These are phyloP conservation scores for Macrophya annulata DNA, from an alignment of 2,888 invertebrate genomes.

Conservation along the genomic window DNA sequence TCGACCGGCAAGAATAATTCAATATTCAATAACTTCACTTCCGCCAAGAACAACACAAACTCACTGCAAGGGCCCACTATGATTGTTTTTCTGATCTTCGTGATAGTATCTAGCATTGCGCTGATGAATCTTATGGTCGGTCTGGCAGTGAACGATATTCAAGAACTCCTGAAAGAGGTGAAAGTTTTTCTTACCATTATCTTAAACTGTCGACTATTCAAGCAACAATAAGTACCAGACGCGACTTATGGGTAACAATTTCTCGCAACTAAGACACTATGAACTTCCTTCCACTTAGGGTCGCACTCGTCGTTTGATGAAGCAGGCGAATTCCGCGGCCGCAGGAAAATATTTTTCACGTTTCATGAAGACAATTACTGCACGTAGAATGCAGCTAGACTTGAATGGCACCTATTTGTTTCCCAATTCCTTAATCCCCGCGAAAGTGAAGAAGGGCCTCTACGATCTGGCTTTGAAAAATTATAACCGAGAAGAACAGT, in stretches of 20 bases:
- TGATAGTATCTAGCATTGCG: conserved; percentile 81
- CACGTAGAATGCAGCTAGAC: no score
- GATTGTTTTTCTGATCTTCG: conserved; percentile 81
- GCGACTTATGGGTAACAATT: not conserved
- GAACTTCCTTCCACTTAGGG: not conserved
- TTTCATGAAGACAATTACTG: no score
- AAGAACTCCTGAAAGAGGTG: conserved; percentile 72
- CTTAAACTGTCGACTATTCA: no score
- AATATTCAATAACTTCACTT: not conserved
- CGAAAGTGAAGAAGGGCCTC: not conserved
- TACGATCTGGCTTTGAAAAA: not conserved
- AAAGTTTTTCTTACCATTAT: not conserved
- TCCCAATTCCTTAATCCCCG: not conserved
- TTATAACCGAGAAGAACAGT: not conserved
- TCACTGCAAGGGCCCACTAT: no score
- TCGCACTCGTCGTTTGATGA: not conserved
- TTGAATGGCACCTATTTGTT: no score
- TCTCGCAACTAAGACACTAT: no score
- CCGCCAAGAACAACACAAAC: conserved; percentile 51
- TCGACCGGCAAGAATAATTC: conserved; percentile 35
- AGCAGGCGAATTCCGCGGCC: not conserved
- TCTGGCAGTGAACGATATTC: conserved; percentile 82
- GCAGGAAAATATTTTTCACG: not conserved
- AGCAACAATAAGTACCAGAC: not conserved
- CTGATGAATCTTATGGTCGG: conserved; percentile 83